Evolutionary conservation across 2,888 invertebrate species (phyloP), one percentile per base, ranked within the genome.

Genomic region (Tuta absoluta): DNA sequence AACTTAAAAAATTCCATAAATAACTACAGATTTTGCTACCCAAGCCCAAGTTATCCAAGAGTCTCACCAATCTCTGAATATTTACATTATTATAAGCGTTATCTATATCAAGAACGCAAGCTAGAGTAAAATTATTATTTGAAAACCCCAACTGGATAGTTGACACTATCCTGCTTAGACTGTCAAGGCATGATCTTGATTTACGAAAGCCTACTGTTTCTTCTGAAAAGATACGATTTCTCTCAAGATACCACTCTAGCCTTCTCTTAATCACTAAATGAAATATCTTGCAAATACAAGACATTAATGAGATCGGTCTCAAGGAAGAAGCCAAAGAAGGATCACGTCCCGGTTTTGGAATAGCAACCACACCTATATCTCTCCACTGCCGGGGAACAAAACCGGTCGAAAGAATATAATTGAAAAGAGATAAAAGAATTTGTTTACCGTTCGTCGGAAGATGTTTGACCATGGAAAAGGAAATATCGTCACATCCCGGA

Each of bases 401-500:
- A 19, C 59, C 33, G 2, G 2, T 19, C 10, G 23, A 21, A 5
- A 59, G n/a, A 21, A 59, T 38, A 1, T 11, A 8, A 21, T 59
- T 59, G 21, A 41, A 59, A 14, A 59, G 38, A 8, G 8, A 3
- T 11, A 59, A 3, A 17, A 59, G 23, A 41, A 59, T 11, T 10
- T 14, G 19, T 23, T 41, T 59, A 5, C 41, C 59, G 12, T 21
- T 41, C 1, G 2, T 1, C 10, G 59, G 41, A 2, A 59, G 21
- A 21, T 11, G 1, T 21, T 59, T 41, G 11, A 59, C 21, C 59
- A 59, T 38, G 1, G 66, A 62, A 24, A 37, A 66, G 3, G 66
- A 62, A 24, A 66, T 66, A n/a, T 53, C 45, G 21, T 66, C 66
- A 49, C 62, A 64, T n/a, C 62, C 66, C 11, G 64, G 66, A 23